These are phyloP conservation scores for Rattus norvegicus DNA, from an alignment of 2,113 vertebrate species.

Conservation along the genomic window GRCr8 NC_086032.1:63048501-63049000, in stretches of 20 bases:
- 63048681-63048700: neutral
- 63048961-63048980: neutral
- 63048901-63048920: neutral
- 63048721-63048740: neutral
- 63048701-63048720: too few relatives aligned
- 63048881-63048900: neutral
- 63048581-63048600: neutral
- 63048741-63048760: neutral
- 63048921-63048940: neutral
- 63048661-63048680: neutral
- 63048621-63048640: neutral
- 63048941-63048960: too few relatives aligned
- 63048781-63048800: neutral
- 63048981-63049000: neutral
- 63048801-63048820: neutral
- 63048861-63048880: neutral
- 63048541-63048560: neutral
- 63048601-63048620: conserved; percentile 8
- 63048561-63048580: neutral
- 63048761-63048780: neutral
- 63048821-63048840: neutral
- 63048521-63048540: neutral
- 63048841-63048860: neutral
- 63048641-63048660: neutral
- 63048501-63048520: neutral